Evolutionary conservation across 1,140 invertebrate genomes (phyloP).

Genomic region (Pseudomyrmex flavicornis): DNA sequence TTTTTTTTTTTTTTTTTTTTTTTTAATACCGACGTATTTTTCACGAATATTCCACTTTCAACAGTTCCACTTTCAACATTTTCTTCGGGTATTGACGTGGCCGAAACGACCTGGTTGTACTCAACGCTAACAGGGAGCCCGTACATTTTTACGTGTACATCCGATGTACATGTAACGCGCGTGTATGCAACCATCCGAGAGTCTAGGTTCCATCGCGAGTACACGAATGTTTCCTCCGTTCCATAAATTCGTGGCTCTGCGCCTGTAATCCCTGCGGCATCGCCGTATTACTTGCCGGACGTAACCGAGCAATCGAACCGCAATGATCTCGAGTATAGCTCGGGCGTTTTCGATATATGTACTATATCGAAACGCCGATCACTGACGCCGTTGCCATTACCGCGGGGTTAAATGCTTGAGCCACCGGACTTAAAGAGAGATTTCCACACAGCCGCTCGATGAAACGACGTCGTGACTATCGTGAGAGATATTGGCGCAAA

Average conservation of each 20-base stretch:
- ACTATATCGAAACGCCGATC: conserved; percentile 65
- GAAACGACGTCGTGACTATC: conserved; percentile 16
- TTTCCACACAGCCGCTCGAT: conserved; percentile 41
- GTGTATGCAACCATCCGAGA: conserved; percentile 20
- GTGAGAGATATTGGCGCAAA: conserved; percentile 30
- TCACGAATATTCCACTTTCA: not conserved
- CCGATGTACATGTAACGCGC: not conserved
- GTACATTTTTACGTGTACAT: not conserved
- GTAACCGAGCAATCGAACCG: conserved; percentile 60
- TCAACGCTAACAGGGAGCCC: not conserved
- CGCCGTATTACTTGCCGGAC: conserved; percentile 66
- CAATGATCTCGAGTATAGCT: conserved; percentile 64
- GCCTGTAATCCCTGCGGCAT: conserved; percentile 67
- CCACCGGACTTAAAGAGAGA: conserved; percentile 64
- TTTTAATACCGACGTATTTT: conserved; percentile 36
- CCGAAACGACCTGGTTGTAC: conserved; percentile 24
- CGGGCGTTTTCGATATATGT: conserved; percentile 51
- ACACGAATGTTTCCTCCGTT: conserved; percentile 59
- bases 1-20: not conserved
- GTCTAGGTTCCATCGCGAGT: conserved; percentile 25
- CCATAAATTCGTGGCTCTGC: conserved; percentile 70
- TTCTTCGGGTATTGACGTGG: conserved; percentile 23
- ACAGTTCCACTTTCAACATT: conserved; percentile 26
- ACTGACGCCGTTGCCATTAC: conserved; percentile 50
- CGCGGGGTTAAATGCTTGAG: conserved; percentile 65